Evolutionary conservation across 2,888 invertebrate genomes (phyloP).

Genomic region (Busseola fusca): DNA sequence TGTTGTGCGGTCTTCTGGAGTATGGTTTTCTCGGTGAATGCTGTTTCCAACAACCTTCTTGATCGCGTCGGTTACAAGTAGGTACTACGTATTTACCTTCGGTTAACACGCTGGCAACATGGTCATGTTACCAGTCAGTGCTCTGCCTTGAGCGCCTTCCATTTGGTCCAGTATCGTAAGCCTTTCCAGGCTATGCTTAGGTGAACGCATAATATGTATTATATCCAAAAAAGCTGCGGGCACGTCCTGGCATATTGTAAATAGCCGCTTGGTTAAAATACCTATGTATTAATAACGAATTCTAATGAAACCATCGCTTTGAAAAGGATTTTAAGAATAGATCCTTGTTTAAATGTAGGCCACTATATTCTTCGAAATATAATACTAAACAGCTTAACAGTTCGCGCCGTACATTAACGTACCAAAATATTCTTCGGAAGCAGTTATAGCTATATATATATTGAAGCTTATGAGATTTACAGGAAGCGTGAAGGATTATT

Average conservation of each 20-base stretch:
- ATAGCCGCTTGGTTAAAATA: background rate
- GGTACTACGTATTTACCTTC: too few relatives aligned
- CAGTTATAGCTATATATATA: too few relatives aligned
- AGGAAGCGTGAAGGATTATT: too few relatives aligned
- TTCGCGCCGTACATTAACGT: background rate
- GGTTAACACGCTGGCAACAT: too few relatives aligned
- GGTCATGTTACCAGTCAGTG: too few relatives aligned
- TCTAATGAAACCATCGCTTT: background rate
- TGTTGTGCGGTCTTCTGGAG: too few relatives aligned
- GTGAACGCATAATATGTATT: background rate
- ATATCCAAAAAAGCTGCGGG: background rate
- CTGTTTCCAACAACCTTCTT: too few relatives aligned
- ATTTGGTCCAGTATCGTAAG: too few relatives aligned
- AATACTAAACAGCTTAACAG: conserved; percentile 18
- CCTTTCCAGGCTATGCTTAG: background rate
- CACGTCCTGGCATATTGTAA: background rate
- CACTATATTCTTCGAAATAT: conserved; percentile 37
- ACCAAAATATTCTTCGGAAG: conserved; percentile 18
- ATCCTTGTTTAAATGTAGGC: conserved; percentile 41
- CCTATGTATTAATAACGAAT: background rate
- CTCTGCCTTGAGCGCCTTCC: too few relatives aligned
- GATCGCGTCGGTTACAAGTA: too few relatives aligned
- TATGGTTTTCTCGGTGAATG: too few relatives aligned
- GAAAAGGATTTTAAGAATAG: conserved; percentile 18
- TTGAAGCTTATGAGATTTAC: too few relatives aligned